These are phyloP conservation scores for Ammospiza nelsoni DNA, from an alignment of 2,113 vertebrate species.

Conservation along the genomic window DNA sequence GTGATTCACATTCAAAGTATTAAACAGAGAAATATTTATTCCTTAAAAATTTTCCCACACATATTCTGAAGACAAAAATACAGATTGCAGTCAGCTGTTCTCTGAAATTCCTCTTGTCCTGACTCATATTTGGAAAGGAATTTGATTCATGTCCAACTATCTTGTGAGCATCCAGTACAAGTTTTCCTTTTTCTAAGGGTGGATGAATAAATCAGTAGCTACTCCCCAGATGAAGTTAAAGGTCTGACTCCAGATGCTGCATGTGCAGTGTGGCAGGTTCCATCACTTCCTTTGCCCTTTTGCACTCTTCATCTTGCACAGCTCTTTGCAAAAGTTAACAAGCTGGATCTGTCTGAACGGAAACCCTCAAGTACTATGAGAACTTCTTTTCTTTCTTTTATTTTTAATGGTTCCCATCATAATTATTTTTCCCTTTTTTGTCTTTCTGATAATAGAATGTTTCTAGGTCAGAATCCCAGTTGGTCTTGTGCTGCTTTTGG, in stretches of 20 bases:
- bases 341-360: background rate
- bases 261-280: background rate
- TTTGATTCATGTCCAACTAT: background rate
- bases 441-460: constrained; percentile 2
- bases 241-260: background rate
- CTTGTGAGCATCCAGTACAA: background rate
- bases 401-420: background rate
- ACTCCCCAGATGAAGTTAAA: background rate
- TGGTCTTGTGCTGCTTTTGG: background rate
- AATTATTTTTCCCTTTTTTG: background rate
- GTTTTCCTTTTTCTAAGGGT: background rate
- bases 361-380: background rate
- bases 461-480: constrained; percentile 50
- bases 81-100: background rate
- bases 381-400: background rate
- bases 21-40: background rate
- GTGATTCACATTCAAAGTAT: background rate
- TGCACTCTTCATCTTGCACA: background rate
- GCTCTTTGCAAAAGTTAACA: background rate
- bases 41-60: background rate
- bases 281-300: background rate
- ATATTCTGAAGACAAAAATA: background rate
- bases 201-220: background rate
- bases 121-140: constrained; percentile 9
- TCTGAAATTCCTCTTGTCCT: constrained; percentile 17